Evolutionary conservation across 2,113 vertebrate species (phyloP).

Genomic region (Dipodomys spectabilis): DNA sequence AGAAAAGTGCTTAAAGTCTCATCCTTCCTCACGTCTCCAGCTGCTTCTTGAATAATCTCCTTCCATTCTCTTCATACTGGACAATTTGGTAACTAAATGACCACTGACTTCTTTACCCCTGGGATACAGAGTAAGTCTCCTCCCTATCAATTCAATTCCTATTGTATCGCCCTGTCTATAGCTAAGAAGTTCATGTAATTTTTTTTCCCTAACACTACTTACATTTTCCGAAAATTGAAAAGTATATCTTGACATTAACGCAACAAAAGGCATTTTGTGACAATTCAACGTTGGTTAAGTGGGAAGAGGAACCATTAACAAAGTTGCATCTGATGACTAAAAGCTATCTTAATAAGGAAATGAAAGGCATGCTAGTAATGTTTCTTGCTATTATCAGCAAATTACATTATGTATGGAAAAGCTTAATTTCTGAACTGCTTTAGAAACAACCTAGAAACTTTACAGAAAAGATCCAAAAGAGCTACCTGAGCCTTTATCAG

Average conservation of each 20-base stretch:
- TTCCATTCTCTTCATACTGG: neutral
- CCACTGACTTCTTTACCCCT: neutral
- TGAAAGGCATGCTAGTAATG: conserved; percentile 4
- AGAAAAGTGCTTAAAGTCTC: neutral
- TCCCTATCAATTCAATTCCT: neutral
- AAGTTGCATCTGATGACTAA: conserved; percentile 11
- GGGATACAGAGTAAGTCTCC: neutral
- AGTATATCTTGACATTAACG: neutral
- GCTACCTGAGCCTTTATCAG: neutral
- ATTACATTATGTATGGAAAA: conserved; percentile 1
- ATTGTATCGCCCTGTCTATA: neutral
- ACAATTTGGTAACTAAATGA: neutral
- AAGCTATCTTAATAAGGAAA: conserved; percentile 46
- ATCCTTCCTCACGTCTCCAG: neutral
- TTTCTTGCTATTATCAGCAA: conserved; percentile 13
- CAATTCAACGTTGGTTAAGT: neutral
- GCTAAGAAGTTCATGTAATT: neutral
- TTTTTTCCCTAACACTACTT: neutral
- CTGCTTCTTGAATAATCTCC: neutral
- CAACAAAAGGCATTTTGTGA: conserved; percentile 26
- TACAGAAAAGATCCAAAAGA: conserved; percentile 26
- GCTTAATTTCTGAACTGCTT: conserved; percentile 42
- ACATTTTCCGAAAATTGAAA: conserved; percentile 29
- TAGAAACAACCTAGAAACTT: conserved; percentile 41
- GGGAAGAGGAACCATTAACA: conserved; percentile 8